These are phyloP conservation scores for Amblyjoppa fuscipennis DNA, from an alignment of 2,888 invertebrate genomes.

Conservation along the genomic window DNA sequence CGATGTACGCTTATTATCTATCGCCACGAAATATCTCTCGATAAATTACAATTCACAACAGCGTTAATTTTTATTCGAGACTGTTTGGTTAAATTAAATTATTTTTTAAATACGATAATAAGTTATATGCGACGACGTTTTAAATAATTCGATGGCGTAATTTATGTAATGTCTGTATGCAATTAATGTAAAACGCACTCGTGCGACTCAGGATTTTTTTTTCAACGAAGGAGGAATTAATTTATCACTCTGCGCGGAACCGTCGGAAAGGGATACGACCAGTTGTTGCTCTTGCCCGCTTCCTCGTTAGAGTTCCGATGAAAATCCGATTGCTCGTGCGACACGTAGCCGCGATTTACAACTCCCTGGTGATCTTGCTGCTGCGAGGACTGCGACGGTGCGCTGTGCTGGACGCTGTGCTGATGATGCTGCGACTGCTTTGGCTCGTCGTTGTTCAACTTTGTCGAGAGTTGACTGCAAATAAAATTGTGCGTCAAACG, in stretches of 20 bases:
- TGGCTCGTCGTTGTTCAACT: conserved; percentile 75
- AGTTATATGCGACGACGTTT: conserved; percentile 10
- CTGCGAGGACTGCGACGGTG: conserved; percentile 31
- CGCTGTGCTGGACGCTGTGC: conserved; percentile 5
- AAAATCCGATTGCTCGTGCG: conserved; percentile 78
- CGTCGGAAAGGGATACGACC: conserved; percentile 83
- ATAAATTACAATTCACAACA: conserved; percentile 25
- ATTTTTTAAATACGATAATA: conserved; percentile 29
- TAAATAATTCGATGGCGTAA: conserved; percentile 18
- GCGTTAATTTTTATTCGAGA: conserved; percentile 44
- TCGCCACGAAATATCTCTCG: neutral
- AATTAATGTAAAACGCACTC: conserved; percentile 9
- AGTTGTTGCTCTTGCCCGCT: conserved; percentile 76
- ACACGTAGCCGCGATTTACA: conserved; percentile 80
- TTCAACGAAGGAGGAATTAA: conserved; percentile 40
- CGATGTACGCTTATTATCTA: conserved; percentile 23
- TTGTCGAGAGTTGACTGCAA: conserved; percentile 80
- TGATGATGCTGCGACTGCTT: conserved; percentile 59
- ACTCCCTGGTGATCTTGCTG: conserved; percentile 78
- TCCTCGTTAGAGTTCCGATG: conserved; percentile 77
- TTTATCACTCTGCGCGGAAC: conserved; percentile 76
- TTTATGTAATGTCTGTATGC: neutral
- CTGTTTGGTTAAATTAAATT: conserved; percentile 10
- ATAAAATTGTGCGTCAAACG: neutral
- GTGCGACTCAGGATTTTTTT: neutral